Evolutionary conservation across 2,113 vertebrate genomes (phyloP).

Genomic region (Thermophis baileyi): DNA sequence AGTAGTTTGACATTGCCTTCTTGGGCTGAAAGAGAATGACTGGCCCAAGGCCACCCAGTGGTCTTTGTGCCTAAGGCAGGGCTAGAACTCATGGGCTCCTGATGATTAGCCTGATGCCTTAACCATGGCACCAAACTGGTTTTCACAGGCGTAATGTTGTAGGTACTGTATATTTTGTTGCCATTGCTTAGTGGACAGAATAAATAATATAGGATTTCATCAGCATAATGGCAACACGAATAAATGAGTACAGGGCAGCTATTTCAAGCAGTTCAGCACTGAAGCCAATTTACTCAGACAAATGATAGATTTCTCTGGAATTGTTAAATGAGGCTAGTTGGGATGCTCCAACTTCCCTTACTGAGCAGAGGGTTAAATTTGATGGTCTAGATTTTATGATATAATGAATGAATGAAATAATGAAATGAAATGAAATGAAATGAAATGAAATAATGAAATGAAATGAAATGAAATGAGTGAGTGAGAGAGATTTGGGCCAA

Average conservation of each 20-base stretch:
- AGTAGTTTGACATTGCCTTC: not conserved
- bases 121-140: not conserved
- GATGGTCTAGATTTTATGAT: not conserved
- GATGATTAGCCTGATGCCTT: not conserved
- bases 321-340: not conserved
- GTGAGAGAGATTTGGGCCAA: not conserved
- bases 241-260: not conserved
- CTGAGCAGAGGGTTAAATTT: not conserved
- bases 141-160: not conserved
- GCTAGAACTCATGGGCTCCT: not conserved
- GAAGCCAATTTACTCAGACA: not conserved
- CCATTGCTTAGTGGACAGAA: not conserved
- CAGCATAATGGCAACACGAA: not conserved
- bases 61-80: not conserved
- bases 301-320: not conserved
- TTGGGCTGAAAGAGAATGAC: not conserved
- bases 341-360: not conserved
- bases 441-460: not conserved
- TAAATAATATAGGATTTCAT: not conserved
- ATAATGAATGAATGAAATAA: too few species aligned
- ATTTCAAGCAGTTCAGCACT: not conserved
- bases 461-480: too few species aligned
- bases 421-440: too few species aligned
- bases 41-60: not conserved
- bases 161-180: not conserved